Evolutionary conservation across 2,797 vertebrate genomes (phyloP).

Genomic region (Pampus argenteus): DNA sequence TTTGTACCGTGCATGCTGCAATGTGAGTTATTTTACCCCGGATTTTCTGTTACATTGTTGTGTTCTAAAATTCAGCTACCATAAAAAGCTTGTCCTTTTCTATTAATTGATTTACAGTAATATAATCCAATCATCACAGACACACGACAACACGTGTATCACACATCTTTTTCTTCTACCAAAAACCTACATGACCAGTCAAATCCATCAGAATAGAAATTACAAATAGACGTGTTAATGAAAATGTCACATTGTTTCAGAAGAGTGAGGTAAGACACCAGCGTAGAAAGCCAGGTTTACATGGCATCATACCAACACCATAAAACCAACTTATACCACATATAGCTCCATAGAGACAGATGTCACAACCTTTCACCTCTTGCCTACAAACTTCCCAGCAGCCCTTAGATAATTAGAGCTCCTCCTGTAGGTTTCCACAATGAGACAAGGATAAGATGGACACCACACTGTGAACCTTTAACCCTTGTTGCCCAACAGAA

Average conservation of each 20-base stretch:
- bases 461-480: slow-evolving; percentile 53
- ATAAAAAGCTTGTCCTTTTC: neutral
- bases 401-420: slow-evolving; percentile 49
- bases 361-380: slow-evolving; percentile 64
- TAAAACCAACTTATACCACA: slow-evolving; percentile 32
- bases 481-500: slow-evolving; percentile 53
- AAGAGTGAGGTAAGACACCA: neutral
- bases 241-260: neutral
- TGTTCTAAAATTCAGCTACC: neutral
- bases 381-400: slow-evolving; percentile 32
- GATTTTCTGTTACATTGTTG: neutral
- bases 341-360: slow-evolving; percentile 40
- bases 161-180: neutral
- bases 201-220: neutral
- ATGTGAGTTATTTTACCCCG: neutral
- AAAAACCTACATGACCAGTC: neutral
- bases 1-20: neutral
- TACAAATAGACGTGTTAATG: neutral
- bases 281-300: neutral
- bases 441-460: slow-evolving; percentile 46
- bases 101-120: neutral
- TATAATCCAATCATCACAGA: neutral
- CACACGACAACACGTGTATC: neutral
- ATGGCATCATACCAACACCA: neutral
- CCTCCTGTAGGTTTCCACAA: slow-evolving; percentile 41